Base-by-base conservation (phyloP, 2,113 vertebrate species). In the Apteryx owenii region DNA sequence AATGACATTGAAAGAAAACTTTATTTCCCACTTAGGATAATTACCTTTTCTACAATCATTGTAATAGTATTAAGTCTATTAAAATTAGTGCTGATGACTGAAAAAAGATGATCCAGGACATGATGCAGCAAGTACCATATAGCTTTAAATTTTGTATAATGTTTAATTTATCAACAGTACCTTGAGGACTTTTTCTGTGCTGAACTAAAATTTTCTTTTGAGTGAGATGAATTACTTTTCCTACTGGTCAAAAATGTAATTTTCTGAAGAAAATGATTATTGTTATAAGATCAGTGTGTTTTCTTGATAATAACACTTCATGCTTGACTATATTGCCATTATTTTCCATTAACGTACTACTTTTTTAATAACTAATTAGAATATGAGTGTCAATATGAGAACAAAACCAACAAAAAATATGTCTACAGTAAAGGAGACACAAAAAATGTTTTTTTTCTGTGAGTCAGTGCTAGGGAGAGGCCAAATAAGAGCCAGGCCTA, bases 271-370 rank as follows among this genome's bases (percentile, higher is more conserved):
- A 83, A 65, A 3, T 16, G 3, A 0, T 15, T 76, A 12, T 46
- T 86, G 28, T 2, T 36, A 31, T 13, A 64, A 8, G 2, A 40
- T 21, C 19, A 58, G 3, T 1, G 2, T 31, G 6, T 76, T 89
- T 90, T 91, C 26, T 54, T 40, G 56, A 15, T 17, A 40, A 36
- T 81, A 2, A 40, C 4, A 25, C 4, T 4, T 62, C 84, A 86
- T 79, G 3, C 12, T 79, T 54, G 20, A 73, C 1, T 1, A 4
- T 82, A 6, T 1, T 76, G 36, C 2, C 7, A 9, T 9, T 31
- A 40, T 71, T 79, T 71, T 22, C 10, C 5, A 54, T 33, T 81
- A 31, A 20, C 1, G 10, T 9, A 11, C 0, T 50, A 50, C 1
- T 38, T 83, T 76, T 48, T 1, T 61, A 56, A 61, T 17, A 42